Percentiles rank a stretch among this genome's conserved stretches.
Evolutionary conservation across 92 coral and sea anemone species (phyloP).

Genomic region (Hydrozoanthus gracilis): DNA sequence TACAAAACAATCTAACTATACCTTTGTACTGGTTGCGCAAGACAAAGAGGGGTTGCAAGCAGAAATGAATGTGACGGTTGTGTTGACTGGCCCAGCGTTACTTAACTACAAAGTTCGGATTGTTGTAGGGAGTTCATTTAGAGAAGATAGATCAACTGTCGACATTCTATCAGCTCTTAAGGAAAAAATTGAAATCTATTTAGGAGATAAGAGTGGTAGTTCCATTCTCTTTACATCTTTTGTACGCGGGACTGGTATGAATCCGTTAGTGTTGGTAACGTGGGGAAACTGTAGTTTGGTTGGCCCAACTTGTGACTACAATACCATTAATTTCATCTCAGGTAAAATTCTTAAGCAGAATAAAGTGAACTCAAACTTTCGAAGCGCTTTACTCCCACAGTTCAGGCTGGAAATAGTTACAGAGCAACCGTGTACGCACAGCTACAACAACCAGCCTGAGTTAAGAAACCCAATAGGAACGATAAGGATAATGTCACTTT

Average conservation of each 20-base stretch:
- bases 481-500: conserved; percentile 51
- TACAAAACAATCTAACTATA: conserved; percentile 42
- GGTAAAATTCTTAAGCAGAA: not conserved
- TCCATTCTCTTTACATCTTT: conserved; percentile 37
- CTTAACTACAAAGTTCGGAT: conserved; percentile 44
- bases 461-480: conserved; percentile 40
- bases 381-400: conserved; percentile 63
- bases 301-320: conserved; percentile 47
- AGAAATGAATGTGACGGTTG: conserved; percentile 41
- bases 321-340: conserved; percentile 5
- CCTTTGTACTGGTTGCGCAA: conserved; percentile 47
- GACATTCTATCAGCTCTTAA: conserved; percentile 27
- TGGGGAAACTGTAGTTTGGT: conserved; percentile 56
- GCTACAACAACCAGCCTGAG: conserved; percentile 60
- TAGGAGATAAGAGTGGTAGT: conserved; percentile 13
- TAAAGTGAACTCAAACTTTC: conserved; percentile 65
- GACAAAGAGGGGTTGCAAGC: conserved; percentile 47
- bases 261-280: conserved; percentile 18
- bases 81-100: not conserved
- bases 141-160: not conserved
- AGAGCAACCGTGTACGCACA: conserved; percentile 67
- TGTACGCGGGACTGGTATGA: conserved; percentile 47
- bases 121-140: conserved; percentile 31
- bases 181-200: conserved; percentile 27
- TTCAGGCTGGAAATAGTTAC: conserved; percentile 60